A percentile compares a stretch with the other conserved stretches of the same genome.
These are phyloP conservation scores for Diplolepis rosae DNA, from an alignment of 2,888 invertebrate genomes.

Conservation along the genomic window DNA sequence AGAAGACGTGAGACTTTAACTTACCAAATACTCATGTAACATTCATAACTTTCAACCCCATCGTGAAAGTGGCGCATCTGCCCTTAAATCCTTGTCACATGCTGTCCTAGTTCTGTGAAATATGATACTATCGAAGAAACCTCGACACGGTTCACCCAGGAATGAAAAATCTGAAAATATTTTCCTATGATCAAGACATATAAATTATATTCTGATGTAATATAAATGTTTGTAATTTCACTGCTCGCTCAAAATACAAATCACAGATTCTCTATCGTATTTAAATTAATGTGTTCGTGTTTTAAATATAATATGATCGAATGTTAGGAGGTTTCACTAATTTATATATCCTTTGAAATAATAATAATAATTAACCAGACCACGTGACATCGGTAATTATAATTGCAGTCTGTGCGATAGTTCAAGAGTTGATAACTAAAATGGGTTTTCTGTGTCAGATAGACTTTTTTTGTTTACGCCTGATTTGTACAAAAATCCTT, in stretches of 20 bases:
- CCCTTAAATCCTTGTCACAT: slow-evolving; percentile 49
- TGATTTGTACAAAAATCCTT: no score
- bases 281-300: background rate
- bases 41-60: slow-evolving; percentile 45
- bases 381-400: no score
- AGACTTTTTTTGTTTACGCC: no score
- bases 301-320: background rate
- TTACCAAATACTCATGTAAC: slow-evolving; percentile 45
- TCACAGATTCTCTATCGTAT: background rate
- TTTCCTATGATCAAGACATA: background rate
- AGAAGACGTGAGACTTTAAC: background rate
- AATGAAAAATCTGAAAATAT: slow-evolving; percentile 21
- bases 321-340: background rate
- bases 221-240: slow-evolving; percentile 3
- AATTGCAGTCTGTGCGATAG: no score
- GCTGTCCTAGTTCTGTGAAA: slow-evolving; percentile 45
- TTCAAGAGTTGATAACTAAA: no score
- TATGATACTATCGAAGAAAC: slow-evolving; percentile 36
- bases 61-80: slow-evolving; percentile 39
- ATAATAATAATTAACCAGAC: no score
- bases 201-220: background rate
- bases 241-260: background rate
- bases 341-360: background rate
- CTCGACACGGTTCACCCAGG: background rate
- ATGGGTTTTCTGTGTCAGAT: no score